Conservation (phyloP, 2,797 vertebrate species). For the Malurus leucopterus region DNA sequence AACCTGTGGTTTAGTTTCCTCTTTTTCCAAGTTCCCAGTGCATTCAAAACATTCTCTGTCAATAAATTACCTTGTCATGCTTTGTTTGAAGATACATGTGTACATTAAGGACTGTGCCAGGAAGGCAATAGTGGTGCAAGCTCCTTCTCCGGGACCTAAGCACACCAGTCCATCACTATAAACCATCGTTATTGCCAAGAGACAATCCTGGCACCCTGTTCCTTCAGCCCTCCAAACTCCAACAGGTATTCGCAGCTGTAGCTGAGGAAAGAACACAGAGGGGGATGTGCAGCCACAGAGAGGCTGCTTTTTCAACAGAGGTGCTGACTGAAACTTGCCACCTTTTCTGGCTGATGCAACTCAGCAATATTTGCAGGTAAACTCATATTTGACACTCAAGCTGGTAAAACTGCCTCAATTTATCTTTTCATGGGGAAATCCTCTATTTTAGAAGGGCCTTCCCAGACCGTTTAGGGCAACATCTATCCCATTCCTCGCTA, state of each 20-base stretch:
- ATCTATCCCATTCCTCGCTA: neutral
- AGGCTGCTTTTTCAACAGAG: neutral
- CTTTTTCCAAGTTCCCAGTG: neutral
- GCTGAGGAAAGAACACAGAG: neutral
- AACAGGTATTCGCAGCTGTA: neutral
- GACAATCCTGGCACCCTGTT: neutral
- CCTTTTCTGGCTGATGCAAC: neutral
- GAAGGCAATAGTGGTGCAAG: accelerated
- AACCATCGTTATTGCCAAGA: accelerated
- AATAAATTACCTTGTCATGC: neutral
- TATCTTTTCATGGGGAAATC: neutral
- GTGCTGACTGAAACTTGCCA: neutral
- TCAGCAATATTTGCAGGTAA: neutral
- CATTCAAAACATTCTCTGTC: neutral
- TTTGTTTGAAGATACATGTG: accelerated
- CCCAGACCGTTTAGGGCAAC: neutral
- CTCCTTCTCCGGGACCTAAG: neutral
- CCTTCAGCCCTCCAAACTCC: accelerated
- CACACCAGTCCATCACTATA: accelerated
- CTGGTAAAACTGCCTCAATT: neutral
- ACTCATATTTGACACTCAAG: neutral
- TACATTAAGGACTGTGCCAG: neutral
- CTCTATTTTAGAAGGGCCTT: neutral
- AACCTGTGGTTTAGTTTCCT: neutral
- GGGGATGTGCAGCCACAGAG: neutral